These are phyloP conservation scores for Cerastis rubricosa DNA, from an alignment of 2,888 invertebrate genomes.

Conservation along the genomic window DNA sequence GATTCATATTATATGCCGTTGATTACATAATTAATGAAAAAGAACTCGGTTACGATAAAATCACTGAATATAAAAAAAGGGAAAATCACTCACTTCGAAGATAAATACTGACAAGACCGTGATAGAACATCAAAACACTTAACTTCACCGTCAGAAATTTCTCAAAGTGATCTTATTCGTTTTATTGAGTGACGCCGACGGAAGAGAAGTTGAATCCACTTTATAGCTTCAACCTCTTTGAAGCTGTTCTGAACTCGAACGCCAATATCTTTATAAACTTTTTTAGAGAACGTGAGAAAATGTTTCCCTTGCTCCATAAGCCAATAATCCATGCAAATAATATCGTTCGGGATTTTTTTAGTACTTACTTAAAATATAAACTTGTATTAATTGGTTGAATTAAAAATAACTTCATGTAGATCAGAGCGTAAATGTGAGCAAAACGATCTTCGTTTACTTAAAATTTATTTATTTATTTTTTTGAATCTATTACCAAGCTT, in stretches of 20 bases:
- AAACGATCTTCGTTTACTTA: not conserved
- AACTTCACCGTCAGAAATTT: constrained; percentile 25
- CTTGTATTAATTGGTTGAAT: not conserved
- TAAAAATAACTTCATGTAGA: not conserved
- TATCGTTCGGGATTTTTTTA: not conserved
- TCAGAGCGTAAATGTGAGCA: not conserved
- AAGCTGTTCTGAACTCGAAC: constrained; percentile 22
- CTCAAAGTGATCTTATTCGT: constrained; percentile 39
- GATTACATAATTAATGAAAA: not conserved
- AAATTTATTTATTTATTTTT: no score
- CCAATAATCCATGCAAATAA: not conserved
- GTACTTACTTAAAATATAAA: not conserved
- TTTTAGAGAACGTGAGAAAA: constrained; percentile 12
- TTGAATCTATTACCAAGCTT: not conserved
- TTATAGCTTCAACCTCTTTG: constrained; percentile 44
- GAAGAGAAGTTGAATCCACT: constrained; percentile 34
- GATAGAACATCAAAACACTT: constrained; percentile 17
- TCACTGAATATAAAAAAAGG: not conserved
- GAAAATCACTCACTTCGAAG: not conserved
- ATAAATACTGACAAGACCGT: not conserved
- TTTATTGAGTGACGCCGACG: constrained; percentile 46
- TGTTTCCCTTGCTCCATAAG: not conserved
- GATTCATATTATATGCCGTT: not conserved
- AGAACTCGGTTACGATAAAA: not conserved
- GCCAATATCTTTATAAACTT: constrained; percentile 35